Evolutionary conservation across 2,797 vertebrate species (phyloP), one percentile per base, ranked within the genome.

Genomic region (Paramormyrops hopkinsi): DNA sequence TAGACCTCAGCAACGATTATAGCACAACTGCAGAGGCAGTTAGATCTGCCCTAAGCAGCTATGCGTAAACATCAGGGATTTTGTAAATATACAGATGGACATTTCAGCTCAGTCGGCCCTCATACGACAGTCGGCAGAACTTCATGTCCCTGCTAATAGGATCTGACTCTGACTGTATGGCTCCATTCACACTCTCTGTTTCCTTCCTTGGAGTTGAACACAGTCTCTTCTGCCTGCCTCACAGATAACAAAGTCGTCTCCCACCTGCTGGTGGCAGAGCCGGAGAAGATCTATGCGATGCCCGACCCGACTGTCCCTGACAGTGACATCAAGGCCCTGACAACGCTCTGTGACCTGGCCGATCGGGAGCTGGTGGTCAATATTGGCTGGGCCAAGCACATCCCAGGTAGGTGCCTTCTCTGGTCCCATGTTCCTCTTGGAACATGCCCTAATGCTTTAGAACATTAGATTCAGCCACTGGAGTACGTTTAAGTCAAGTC

Each of bases 381-480:
- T 95, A 99, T 99, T 91, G 98, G 98, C 95, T 99, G 98, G 98
- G 98, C 98, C 92, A 99, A 99, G 91, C 97, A 99, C 96, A 98
- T 99, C 96, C 98, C 98, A 96, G 98, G 98, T 99, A 95, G 69
- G 1, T 89, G 19, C 33, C 12, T 33, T n/a, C 22, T 8, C 22
- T 53, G 50, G 25, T 33, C 12, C 22, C 50, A 29, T 54, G 48
- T 17, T 54, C 84, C 51, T 69, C 54, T n/a, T 59, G 9, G 14
- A 22, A 11, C 14, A 88, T 37, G 5, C 33, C 9, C 7, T 9
- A 22, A 12, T 22, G 22, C 51, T 37, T 62, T 29, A 41, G 53
- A 44, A 59, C 51, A 86, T 51, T 19, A 33, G 25, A 25, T 54
- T 48, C 29, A 56, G 50, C 85, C 5, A 33, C 37, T 51, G 51